Base-by-base conservation (phyloP, 2,797 vertebrate genomes). In the Eremophila alpestris region DNA sequence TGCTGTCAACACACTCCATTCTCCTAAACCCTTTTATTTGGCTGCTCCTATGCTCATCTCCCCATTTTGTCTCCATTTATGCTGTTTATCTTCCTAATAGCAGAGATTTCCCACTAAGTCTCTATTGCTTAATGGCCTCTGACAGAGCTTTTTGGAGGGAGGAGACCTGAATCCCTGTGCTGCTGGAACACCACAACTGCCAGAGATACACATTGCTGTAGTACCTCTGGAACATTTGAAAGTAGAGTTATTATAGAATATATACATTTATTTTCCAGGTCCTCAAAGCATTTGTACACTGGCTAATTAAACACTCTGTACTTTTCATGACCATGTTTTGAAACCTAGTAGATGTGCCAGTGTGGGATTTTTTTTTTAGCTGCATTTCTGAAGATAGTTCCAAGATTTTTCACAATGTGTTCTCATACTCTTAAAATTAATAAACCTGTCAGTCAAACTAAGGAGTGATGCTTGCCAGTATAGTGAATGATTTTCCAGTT, bases 351-450 rank as follows among this genome's bases (percentile, higher is more conserved):
- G 45, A 71, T 51, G 27, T 88, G 84, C 40, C 69, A 79, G 4
- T 74, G 5, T 36, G 34, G 5, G 0, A 5, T 36, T 38, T 79
- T 75, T 79, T 92, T 78, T 49, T 30, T 83, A 79, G 71, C 80
- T 96, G 76, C 52, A 64, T 90, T 75, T 91, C 80, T 86, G 74
- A 87, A 91, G 71, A 56, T 51, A 32, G n/a, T 75, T 93, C 84
- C 69, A 90, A 65, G 73, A 48, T 83, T 90, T 94, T 87, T 92
- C 62, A 78, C 82, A 65, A 7, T 63, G 21, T 92, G 64, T 89
- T 97, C 87, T 67, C 36, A 46, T 85, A 48, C 56, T 71, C 27
- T 90, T 82, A n/a, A 91, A 81, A 91, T 69, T 78, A 94, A 86
- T 76, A 78, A 88, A 24, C 52, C 34, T 93, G 64, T 90, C 86